Evolutionary conservation across 2,113 vertebrate genomes (phyloP), one percentile per base, ranked within the genome.

Genomic region (Alectura lathami): DNA sequence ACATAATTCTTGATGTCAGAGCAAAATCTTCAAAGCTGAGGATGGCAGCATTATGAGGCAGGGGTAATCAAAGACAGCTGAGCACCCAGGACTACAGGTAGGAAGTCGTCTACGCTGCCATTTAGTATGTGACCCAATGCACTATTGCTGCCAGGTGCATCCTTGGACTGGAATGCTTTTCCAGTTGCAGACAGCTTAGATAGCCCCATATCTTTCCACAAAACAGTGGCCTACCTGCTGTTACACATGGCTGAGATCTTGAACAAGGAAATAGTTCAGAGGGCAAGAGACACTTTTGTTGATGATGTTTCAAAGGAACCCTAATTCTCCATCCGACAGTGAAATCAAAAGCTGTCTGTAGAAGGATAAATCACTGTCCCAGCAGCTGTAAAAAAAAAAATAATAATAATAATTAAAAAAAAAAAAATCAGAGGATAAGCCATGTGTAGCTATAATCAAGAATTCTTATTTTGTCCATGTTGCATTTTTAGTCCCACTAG

Each of bases 261-360:
- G 13, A 73, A 36, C n/a, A n/a, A n/a, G n/a, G n/a, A n/a, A n/a
- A n/a, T 43, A 51, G 10, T 64, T 81, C 72, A 73, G 48, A 77
- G 14, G 32, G 32, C 45, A 69, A 67, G 6, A 75, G 22, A 56
- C 29, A 56, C 2, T 34, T 70, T 53, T 45, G 17, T 27, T 80
- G 8, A 16, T 68, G 16, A n/a, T n/a, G n/a, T 32, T 24, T 73
- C 53, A 59, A 32, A 76, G 34, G 34, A 86, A 32, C 13, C 32
- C 32, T 59, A 72, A 45, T 75, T 94, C 89, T 73, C 81, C 50
- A 66, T 62, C 54, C 47, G 42, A 57, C 50, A 53, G 20, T 2
- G 48, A 78, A 89, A 93, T 89, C n/a, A 57, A 70, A 77, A 91
- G 20, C 45, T 74, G 27, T 53, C 91, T 70, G 40, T 43, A 82